phyloP scores from a whole-genome alignment of 2,113 vertebrate genomes.

The Erpornis zantholeuca region DNA sequence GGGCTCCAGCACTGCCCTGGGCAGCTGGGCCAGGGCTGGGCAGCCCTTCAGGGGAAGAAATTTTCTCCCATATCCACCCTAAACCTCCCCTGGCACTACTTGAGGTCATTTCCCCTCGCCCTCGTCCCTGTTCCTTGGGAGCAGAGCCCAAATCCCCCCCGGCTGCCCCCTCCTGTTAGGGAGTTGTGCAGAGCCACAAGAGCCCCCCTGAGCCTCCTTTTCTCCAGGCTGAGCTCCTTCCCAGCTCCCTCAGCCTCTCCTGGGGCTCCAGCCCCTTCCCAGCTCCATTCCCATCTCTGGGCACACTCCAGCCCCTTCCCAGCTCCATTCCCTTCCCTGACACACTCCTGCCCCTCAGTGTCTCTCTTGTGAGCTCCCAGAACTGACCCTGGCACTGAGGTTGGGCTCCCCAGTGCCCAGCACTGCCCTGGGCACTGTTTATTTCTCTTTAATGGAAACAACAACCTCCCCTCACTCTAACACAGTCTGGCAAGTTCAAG shows the following conservation, averaged over 20 bases:
- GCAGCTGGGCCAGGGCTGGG: neutral
- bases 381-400: neutral
- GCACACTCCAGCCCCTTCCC: neutral
- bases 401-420: neutral
- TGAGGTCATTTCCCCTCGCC: fast-evolving
- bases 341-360: fast-evolving
- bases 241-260: fast-evolving
- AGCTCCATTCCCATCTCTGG: neutral
- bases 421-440: neutral
- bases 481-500: neutral
- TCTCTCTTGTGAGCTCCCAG: neutral
- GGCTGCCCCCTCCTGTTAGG: neutral
- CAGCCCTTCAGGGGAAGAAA: neutral
- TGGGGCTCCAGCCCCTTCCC: neutral
- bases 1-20: neutral
- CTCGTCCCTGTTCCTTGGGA: neutral
- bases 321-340: fast-evolving
- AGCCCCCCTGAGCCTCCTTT: neutral
- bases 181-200: neutral
- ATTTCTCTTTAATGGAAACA: neutral
- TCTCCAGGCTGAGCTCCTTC: neutral
- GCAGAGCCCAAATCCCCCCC: neutral
- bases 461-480: neutral
- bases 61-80: fast-evolving
- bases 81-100: fast-evolving